Evolutionary conservation across 2,113 vertebrate species (phyloP), one percentile per base, ranked within the genome.

Genomic region (Jaculus jaculus): DNA sequence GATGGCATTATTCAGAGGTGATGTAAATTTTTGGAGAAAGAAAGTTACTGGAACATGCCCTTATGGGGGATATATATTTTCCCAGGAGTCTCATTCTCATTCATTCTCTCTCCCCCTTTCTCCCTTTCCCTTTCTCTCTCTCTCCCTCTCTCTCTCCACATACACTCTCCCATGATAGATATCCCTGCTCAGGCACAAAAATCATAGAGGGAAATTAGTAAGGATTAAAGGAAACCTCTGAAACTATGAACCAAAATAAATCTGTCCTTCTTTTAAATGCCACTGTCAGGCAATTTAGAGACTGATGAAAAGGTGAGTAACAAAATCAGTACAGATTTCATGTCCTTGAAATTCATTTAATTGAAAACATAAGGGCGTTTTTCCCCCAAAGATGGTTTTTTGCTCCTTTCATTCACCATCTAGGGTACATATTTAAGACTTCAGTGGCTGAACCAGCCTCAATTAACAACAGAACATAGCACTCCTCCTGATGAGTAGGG

Each of bases 341-440:
- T 87, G 47, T 61, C 58, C 21, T 78, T 30, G 21, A 79, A 93
- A 68, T 93, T 83, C 75, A 65, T 87, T 78, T 77, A 84, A 72
- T 65, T 87, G 9, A 51, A 32, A 77, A 66, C 61, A 73, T 71
- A 84, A 82, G 87, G 24, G 4, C 54, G 60, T 61, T 69, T 75
- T 8, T 28, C 61, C 78, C 68, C 87, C 69, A 7, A 30, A 32
- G 37, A 32, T 7, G 17, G 5, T 18, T 21, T 63, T 26, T 65
- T 16, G 18, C 21, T 84, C 73, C 15, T 66, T 89, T 84, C 69
- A 94, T 82, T 82, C 21, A 65, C 18, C 24, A 51, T 89, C 68
- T 58, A 51, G 51, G 13, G 61, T 90, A 77, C 68, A 92, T 92
- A 58, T 21, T 90, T 63, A 34, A 80, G 65, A 66, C 20, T 78